Conservation (phyloP, 2,888 invertebrate genomes). For the Ormia ochracea region DNA sequence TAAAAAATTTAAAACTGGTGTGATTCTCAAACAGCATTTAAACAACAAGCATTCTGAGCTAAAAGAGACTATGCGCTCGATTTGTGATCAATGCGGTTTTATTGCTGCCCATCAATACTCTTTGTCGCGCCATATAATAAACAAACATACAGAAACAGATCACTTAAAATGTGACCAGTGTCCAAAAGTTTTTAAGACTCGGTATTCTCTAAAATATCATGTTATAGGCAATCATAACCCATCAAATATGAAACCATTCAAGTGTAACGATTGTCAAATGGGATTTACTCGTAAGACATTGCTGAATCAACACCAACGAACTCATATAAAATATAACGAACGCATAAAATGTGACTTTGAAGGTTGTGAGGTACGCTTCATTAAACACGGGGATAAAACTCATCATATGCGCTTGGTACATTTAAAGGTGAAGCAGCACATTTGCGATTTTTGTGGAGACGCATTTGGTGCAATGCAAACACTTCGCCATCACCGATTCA, state of each 20-base stretch:
- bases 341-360: slow-evolving; percentile 61
- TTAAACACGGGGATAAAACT: slow-evolving; percentile 55
- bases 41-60: slow-evolving; percentile 39
- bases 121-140: slow-evolving; percentile 51
- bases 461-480: slow-evolving; percentile 62
- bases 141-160: slow-evolving; percentile 45
- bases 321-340: slow-evolving; percentile 56
- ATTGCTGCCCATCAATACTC: slow-evolving; percentile 49
- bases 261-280: slow-evolving; percentile 58
- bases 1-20: slow-evolving; percentile 51
- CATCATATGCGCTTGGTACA: slow-evolving; percentile 60
- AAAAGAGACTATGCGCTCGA: slow-evolving; percentile 32
- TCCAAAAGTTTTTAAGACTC: slow-evolving; percentile 55
- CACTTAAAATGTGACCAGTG: slow-evolving; percentile 59
- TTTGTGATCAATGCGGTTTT: slow-evolving; percentile 61
- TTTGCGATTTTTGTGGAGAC: slow-evolving; percentile 61
- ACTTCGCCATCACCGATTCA: slow-evolving; percentile 63
- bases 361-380: slow-evolving; percentile 60
- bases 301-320: slow-evolving; percentile 58
- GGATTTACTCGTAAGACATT: slow-evolving; percentile 58
- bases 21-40: slow-evolving; percentile 51
- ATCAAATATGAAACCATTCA: slow-evolving; percentile 51
- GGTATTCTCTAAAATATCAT: slow-evolving; percentile 60
- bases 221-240: slow-evolving; percentile 54
- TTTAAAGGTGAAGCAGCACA: slow-evolving; percentile 61